Base-by-base conservation (phyloP, 2,797 vertebrate species). In the Danio tinwini region DNA sequence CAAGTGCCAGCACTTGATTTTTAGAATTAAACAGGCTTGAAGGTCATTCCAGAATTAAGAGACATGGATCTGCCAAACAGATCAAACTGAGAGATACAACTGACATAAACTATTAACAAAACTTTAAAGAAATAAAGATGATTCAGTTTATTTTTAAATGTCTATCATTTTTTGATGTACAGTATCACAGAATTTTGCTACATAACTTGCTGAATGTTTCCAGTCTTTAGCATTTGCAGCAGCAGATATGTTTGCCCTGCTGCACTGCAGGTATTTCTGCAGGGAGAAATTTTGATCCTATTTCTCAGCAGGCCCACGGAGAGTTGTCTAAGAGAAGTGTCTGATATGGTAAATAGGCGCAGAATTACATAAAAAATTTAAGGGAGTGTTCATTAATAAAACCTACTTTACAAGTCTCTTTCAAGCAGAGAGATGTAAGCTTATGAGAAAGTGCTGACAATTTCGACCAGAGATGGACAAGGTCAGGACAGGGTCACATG, bases 291-390 rank as follows among this genome's bases (percentile, higher is more conserved):
- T 52, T 59, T 74, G n/a, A 79, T 74, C 44, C 70, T 65, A 16
- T 64, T 78, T 81, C 72, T 58, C 64, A 52, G 39, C 10, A 65
- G 42, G 62, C 63, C 42, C 52, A 72, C 10, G 5, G 50, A 61
- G 56, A 76, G 47, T 79, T 59, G 16, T 81, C 56, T 49, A 61
- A 67, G 10, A 78, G 63, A 52, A 11, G 21, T 71, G 69, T 55
- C 58, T 58, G 64, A 64, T 84, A 77, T 79, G 79, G 42, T 81
- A 58, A 83, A 17, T 52, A 81, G 61, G 68, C 44, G 9, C 44
- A 67, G 53, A 76, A 59, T 74, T 58, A 55, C 29, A 75, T 80
- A 14, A 86, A 82, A 75, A 74, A 74, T 82, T 61, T 71, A 63
- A 12, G 29, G 63, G 40, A 59, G 9, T 44, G 40, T 84, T 45